Base-by-base conservation (phyloP, 2,113 vertebrate species). In the Piprites chloris region DNA sequence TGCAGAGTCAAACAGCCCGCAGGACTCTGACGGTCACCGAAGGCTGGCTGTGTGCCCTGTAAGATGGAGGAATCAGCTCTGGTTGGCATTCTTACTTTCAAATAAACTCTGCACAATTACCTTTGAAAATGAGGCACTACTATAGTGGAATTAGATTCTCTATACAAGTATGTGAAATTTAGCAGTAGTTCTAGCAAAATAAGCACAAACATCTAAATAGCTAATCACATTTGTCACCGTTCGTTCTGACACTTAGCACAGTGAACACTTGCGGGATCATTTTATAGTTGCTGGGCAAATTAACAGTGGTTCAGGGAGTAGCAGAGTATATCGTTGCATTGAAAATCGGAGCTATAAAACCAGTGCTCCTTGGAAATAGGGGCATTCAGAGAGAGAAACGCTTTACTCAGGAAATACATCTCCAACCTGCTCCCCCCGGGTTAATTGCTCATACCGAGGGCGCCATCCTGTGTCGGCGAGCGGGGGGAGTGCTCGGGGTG, bases 401-500 rank as follows among this genome's bases (percentile, higher is more conserved):
- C 26, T 37, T 67, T 52, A 28, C 24, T 30, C 76, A 28, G 14
- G 28, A 24, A 41, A 56, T 21, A 22, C 28, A 23, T 27, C 27
- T 44, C 49, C 56, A 66, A 33, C 52, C 47, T 47, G 56, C 61
- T 71, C 47, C 49, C 56, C 42, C 19, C 30, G 18, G 18, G 39
- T 46, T 91, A 97, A 94, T 97, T 97, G 91, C 95, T 92, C 97
- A 82, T 97, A 85, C 95, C 69, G 94, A 95, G 96, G 91, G 97
- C 97, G 97, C 98, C 98, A 98, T 98, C 98, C 96, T 96, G 98
- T 13, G 98, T 96, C 84, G 80, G 95, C 86, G 58, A 32, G 84
- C 74, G 63, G 72, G 80, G 93, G 90, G 83, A 94, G 88, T 19
- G 39, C 24, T 32, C 22, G 46, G 28, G 23, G 17, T 10, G 14